These are phyloP conservation scores for Blera fallax DNA, from an alignment of 2,888 invertebrate species.

Conservation along the genomic window DNA sequence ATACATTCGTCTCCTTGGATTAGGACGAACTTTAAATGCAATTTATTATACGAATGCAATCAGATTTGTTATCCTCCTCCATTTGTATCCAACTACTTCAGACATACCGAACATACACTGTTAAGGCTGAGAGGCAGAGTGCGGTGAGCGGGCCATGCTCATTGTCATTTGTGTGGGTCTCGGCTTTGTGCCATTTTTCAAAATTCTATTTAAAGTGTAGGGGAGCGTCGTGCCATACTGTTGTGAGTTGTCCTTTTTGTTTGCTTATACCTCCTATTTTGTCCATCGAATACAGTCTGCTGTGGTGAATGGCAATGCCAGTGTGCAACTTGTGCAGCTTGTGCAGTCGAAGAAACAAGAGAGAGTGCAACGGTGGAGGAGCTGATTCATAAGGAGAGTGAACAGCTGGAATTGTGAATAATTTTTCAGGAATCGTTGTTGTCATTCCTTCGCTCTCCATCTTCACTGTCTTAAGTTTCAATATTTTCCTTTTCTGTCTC, in stretches of 20 bases:
- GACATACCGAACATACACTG: constrained; percentile 48
- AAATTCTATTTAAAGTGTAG: constrained; percentile 48
- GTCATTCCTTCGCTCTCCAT: not conserved
- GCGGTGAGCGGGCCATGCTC: not conserved
- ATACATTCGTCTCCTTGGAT: constrained; percentile 68
- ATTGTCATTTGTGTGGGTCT: constrained; percentile 31
- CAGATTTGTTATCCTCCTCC: constrained; percentile 71
- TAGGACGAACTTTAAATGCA: constrained; percentile 73
- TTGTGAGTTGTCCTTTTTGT: not conserved
- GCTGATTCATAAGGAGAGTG: constrained; percentile 34
- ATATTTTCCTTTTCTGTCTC: constrained; percentile 39
- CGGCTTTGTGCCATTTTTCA: constrained; percentile 48
- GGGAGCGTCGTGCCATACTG: not conserved
- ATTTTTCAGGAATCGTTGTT: constrained; percentile 37
- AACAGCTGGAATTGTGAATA: constrained; percentile 66
- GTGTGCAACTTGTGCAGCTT: not conserved
- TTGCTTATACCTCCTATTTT: not conserved
- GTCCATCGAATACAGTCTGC: not conserved
- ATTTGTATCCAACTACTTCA: constrained; percentile 69
- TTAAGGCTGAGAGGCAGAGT: not conserved
- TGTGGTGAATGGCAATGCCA: not conserved
- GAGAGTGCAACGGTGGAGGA: not conserved
- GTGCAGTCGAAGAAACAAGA: not conserved
- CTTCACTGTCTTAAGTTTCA: constrained; percentile 50
- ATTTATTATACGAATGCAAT: constrained; percentile 73